phyloP scores from a whole-genome alignment of 2,888 invertebrate genomes.

The Disparrhopalites patrizii region DNA sequence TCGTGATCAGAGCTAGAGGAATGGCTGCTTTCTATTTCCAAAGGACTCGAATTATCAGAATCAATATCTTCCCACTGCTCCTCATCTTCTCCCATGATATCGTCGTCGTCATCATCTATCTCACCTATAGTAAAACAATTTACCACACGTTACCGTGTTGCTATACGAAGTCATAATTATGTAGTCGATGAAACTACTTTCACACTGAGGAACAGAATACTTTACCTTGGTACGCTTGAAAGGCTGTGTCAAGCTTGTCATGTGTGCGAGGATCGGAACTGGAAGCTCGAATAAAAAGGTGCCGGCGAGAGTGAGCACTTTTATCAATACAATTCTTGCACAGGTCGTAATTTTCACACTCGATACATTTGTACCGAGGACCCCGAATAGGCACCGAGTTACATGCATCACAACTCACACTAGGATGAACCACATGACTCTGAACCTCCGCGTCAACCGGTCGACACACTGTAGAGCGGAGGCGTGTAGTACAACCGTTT shows the following conservation, averaged over 20 bases:
- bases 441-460: too few relatives aligned
- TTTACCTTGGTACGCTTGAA: background rate
- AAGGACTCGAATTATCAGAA: too few relatives aligned
- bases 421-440: background rate
- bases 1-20: too few relatives aligned
- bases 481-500: background rate
- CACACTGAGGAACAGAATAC: too few relatives aligned
- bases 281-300: background rate
- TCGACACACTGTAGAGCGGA: background rate
- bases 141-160: too few relatives aligned
- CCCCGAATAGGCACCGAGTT: background rate
- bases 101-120: too few relatives aligned
- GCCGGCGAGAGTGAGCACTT: background rate
- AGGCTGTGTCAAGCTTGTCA: background rate
- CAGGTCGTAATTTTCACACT: background rate
- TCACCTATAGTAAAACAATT: too few relatives aligned
- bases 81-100: too few relatives aligned
- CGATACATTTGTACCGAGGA: slow-evolving; percentile 6
- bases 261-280: background rate
- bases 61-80: too few relatives aligned
- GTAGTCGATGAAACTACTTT: too few relatives aligned
- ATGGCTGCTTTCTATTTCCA: too few relatives aligned
- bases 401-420: slow-evolving; percentile 5
- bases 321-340: background rate
- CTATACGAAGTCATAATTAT: too few relatives aligned